A percentile compares a stretch with the other conserved stretches of the same genome.
These are phyloP conservation scores for Cherax quadricarinatus DNA, from an alignment of 1,140 invertebrate genomes.

Conservation along the genomic window DNA sequence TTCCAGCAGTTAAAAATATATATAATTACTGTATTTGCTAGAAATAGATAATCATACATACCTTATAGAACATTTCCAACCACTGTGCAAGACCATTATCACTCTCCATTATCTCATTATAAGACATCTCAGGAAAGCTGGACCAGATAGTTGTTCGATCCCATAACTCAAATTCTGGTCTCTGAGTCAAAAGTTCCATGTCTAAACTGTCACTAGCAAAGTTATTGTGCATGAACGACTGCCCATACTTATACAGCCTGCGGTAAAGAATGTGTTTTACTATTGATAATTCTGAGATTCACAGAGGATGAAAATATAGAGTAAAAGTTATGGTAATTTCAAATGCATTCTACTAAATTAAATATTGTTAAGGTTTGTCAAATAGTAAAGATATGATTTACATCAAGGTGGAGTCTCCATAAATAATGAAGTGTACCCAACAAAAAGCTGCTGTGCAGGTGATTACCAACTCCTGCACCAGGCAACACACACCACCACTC, in stretches of 20 bases:
- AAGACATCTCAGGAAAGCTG: slow-evolving; percentile 76
- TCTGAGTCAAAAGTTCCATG: slow-evolving; percentile 54
- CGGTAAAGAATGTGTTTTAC: not conserved
- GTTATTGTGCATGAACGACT: slow-evolving; percentile 76
- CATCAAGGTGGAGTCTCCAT: no score
- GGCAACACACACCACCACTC: no score
- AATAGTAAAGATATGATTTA: no score
- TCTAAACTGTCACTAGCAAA: slow-evolving; percentile 74
- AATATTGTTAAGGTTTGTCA: not conserved
- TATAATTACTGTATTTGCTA: not conserved
- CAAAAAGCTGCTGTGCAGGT: no score
- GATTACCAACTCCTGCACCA: no score
- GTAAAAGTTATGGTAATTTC: not conserved
- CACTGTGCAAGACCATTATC: slow-evolving; percentile 75
- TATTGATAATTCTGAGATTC: not conserved
- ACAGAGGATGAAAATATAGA: not conserved
- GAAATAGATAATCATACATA: not conserved
- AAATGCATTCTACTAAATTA: not conserved
- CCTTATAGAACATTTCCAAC: slow-evolving; percentile 76
- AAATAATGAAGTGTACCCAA: no score
- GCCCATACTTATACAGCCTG: slow-evolving; percentile 76
- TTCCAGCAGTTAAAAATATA: not conserved
- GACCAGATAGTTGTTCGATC: slow-evolving; percentile 75
- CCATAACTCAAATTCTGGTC: slow-evolving; percentile 75
- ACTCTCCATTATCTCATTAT: slow-evolving; percentile 76